These are phyloP conservation scores for Tetranychus piercei DNA, from an alignment of 2,888 invertebrate genomes.

Conservation along the genomic window DNA sequence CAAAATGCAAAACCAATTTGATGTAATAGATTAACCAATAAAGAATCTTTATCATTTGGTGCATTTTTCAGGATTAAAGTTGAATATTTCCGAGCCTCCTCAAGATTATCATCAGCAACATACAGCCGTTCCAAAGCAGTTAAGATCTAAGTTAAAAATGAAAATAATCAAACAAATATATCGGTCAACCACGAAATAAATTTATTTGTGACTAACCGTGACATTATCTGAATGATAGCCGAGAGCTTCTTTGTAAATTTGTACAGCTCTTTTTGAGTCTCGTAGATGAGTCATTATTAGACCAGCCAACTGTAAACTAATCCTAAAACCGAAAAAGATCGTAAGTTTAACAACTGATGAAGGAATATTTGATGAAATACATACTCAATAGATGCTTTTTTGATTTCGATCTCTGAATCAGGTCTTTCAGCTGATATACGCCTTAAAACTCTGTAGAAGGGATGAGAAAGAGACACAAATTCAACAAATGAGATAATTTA, in stretches of 20 bases:
- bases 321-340: neutral
- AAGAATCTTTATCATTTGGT: slow-evolving; percentile 73
- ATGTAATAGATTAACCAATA: slow-evolving; percentile 41
- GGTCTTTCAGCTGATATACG: slow-evolving; percentile 46
- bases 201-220: slow-evolving; percentile 31
- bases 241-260: slow-evolving; percentile 67
- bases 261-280: slow-evolving; percentile 55
- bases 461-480: slow-evolving; percentile 15
- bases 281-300: slow-evolving; percentile 43
- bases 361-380: neutral
- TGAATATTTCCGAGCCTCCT: slow-evolving; percentile 37
- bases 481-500: slow-evolving; percentile 10
- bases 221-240: slow-evolving; percentile 56
- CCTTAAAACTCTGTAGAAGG: slow-evolving; percentile 45
- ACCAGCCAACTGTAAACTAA: slow-evolving; percentile 47
- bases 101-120: slow-evolving; percentile 25
- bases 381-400: slow-evolving; percentile 36
- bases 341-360: too few relatives aligned
- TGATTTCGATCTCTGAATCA: slow-evolving; percentile 36
- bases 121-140: slow-evolving; percentile 48
- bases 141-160: slow-evolving; percentile 37
- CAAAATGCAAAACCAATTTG: neutral
- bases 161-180: slow-evolving; percentile 1
- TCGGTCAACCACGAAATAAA: slow-evolving; percentile 2
- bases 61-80: slow-evolving; percentile 59